Evolutionary conservation across 2,888 invertebrate species (phyloP).

Genomic region (Nezara viridula): DNA sequence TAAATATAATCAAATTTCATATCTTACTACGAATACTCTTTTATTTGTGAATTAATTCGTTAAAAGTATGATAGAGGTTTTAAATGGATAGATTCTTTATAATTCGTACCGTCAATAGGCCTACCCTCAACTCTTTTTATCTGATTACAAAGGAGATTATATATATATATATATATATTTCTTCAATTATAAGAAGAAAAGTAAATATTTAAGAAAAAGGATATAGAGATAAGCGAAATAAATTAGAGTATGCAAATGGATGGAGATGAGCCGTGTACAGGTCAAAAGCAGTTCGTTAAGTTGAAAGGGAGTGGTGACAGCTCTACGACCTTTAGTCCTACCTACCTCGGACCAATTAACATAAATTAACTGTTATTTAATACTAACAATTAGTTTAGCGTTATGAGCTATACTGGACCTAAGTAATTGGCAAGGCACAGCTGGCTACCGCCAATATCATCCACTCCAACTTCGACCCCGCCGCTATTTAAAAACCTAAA

Average conservation of each 20-base stretch:
- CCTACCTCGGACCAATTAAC: neutral
- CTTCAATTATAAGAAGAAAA: too few relatives aligned
- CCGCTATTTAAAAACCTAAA: slow-evolving; percentile 27
- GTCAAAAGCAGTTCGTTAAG: slow-evolving; percentile 13
- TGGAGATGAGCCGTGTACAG: neutral
- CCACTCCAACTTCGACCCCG: neutral
- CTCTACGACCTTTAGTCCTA: neutral
- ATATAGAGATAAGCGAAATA: slow-evolving; percentile 33
- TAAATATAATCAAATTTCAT: too few relatives aligned
- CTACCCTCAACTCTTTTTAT: too few relatives aligned
- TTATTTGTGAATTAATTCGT: too few relatives aligned
- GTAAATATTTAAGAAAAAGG: neutral
- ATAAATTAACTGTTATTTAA: slow-evolving; percentile 39
- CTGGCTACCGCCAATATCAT: neutral
- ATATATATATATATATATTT: too few relatives aligned
- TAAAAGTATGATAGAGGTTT: too few relatives aligned
- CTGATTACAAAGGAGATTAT: too few relatives aligned
- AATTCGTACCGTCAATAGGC: too few relatives aligned
- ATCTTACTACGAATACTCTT: too few relatives aligned
- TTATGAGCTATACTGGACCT: neutral
- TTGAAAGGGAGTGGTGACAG: neutral
- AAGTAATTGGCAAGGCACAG: neutral
- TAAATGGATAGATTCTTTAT: too few relatives aligned
- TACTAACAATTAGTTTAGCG: neutral
- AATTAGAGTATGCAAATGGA: slow-evolving; percentile 17